These are phyloP conservation scores for Tenualosa ilisha DNA, from an alignment of 2,797 vertebrate genomes.

Conservation along the genomic window DNA sequence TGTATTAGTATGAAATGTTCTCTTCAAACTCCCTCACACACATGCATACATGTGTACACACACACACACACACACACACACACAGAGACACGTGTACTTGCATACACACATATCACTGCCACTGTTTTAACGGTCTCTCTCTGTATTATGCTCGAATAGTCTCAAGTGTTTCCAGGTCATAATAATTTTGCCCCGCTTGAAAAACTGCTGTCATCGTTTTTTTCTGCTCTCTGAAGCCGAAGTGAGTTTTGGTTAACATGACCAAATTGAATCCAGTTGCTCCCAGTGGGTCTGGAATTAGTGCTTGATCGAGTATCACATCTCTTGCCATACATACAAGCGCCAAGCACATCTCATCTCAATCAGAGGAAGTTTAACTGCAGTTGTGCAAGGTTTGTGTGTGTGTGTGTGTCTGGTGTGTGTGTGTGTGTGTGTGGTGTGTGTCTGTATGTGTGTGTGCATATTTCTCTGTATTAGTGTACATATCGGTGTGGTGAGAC, in stretches of 20 bases:
- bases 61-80: neutral
- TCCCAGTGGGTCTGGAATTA: neutral
- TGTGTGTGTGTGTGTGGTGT: neutral
- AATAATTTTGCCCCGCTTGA: no score
- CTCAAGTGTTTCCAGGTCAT: neutral
- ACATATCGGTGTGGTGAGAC: constrained; percentile 1
- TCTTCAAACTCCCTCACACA: neutral
- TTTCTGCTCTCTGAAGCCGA: neutral
- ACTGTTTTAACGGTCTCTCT: neutral
- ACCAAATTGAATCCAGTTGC: neutral
- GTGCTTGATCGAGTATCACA: neutral
- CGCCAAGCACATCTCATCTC: neutral
- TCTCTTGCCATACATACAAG: neutral
- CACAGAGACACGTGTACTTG: neutral
- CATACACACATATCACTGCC: neutral
- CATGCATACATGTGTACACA: neutral
- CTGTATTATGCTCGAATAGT: neutral
- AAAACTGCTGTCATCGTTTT: neutral
- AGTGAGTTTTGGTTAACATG: neutral
- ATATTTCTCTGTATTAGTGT: constrained; percentile 18
- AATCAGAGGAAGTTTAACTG: neutral
- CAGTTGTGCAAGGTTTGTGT: neutral
- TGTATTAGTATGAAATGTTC: neutral
- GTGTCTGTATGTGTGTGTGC: constrained; percentile 7
- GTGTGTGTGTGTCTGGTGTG: constrained; percentile 22